A percentile compares a stretch with the other conserved stretches of the same genome.
phyloP scores from a whole-genome alignment of 2,797 vertebrate genomes.

The Ptychobarbus kaznakovi region DNA sequence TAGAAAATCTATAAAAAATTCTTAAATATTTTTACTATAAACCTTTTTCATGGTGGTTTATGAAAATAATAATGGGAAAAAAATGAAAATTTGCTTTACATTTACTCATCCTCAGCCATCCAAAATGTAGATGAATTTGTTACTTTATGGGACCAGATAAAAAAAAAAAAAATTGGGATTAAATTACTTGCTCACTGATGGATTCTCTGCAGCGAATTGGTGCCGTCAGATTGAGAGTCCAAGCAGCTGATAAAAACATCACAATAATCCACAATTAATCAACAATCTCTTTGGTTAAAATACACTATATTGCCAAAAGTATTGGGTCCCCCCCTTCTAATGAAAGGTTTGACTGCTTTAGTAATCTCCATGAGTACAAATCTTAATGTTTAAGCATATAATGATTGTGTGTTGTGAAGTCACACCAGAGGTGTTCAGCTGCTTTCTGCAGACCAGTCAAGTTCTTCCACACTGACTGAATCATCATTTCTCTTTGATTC shows the following conservation, averaged over 20 bases:
- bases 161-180: background rate
- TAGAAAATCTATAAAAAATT: background rate
- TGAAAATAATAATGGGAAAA: background rate
- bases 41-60: background rate
- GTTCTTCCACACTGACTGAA: no score
- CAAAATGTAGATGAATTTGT: background rate
- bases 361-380: no score
- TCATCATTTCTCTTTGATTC: no score
- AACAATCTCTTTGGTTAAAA: background rate
- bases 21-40: background rate
- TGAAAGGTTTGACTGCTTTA: no score
- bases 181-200: background rate
- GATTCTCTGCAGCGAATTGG: background rate
- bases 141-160: background rate
- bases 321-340: no score
- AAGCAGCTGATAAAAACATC: background rate
- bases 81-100: background rate
- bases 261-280: background rate
- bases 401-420: no score
- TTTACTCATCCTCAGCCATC: background rate
- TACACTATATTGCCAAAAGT: no score
- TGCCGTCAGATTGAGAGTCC: background rate
- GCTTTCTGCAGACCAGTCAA: no score
- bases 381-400: no score
- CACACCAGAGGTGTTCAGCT: no score